A percentile compares a stretch with the other conserved stretches of the same genome.
These are phyloP conservation scores for Prosapia bicincta DNA, from an alignment of 2,888 invertebrate genomes.

Conservation along the genomic window DNA sequence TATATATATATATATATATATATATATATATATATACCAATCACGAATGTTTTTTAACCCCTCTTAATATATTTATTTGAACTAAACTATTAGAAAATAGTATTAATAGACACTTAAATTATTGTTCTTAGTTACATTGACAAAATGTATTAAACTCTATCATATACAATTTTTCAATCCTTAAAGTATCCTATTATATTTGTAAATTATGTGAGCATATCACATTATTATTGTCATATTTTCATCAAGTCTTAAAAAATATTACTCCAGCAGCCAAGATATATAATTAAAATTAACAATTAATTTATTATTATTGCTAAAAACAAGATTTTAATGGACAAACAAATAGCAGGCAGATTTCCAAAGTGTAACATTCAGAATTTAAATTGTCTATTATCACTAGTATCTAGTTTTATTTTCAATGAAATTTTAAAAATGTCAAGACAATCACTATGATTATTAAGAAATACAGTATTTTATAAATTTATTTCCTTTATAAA, in stretches of 20 bases:
- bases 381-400: too few relatives aligned
- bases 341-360: too few relatives aligned
- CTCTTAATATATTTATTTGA: background rate
- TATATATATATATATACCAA: background rate
- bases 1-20: too few relatives aligned
- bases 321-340: too few relatives aligned
- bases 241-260: constrained; percentile 6
- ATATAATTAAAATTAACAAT: background rate
- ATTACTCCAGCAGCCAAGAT: background rate
- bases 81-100: background rate
- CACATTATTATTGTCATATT: constrained; percentile 25
- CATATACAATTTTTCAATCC: background rate
- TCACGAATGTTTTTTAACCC: background rate
- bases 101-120: background rate
- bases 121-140: background rate
- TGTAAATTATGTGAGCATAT: constrained; percentile 17
- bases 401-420: too few relatives aligned
- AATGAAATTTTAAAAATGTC: too few relatives aligned
- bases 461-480: too few relatives aligned
- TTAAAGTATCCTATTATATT: background rate
- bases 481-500: too few relatives aligned
- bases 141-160: background rate
- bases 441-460: too few relatives aligned
- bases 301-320: background rate
- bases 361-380: too few relatives aligned